A percentile compares a stretch with the other conserved stretches of the same genome.
Conservation (phyloP, 92 coral and sea anemone genomes). For the Nematostella vectensis region DNA sequence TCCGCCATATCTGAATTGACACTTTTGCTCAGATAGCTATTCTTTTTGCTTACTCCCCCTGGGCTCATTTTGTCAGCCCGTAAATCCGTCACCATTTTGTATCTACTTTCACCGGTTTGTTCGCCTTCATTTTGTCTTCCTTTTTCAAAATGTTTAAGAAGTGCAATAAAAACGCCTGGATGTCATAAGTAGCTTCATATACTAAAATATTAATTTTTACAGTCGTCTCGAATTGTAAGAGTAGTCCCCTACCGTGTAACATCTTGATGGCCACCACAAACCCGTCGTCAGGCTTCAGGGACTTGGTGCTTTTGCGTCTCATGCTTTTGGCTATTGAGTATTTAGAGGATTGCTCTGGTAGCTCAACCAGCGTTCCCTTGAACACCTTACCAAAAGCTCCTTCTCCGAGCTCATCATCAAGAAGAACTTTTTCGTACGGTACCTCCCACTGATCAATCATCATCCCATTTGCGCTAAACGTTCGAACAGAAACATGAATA, state of each 20-base stretch:
- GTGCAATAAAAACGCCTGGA: too few relatives aligned
- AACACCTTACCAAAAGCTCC: conserved; percentile 88
- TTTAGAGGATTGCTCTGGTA: conserved; percentile 10
- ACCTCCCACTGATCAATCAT: conserved; percentile 77
- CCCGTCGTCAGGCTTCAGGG: conserved; percentile 10
- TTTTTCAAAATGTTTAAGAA: too few relatives aligned
- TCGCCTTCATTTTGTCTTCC: neutral
- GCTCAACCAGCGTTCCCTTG: conserved; percentile 35
- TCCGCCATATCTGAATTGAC: conserved; percentile 48
- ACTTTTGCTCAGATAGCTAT: too few relatives aligned
- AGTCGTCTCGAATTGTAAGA: too few relatives aligned
- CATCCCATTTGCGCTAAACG: conserved; percentile 40
- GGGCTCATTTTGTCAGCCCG: too few relatives aligned
- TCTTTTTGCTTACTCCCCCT: too few relatives aligned
- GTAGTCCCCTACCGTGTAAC: conserved; percentile 54
- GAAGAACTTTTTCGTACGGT: conserved; percentile 19
- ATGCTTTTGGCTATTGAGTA: conserved; percentile 11
- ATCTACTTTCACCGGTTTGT: neutral
- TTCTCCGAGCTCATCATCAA: conserved; percentile 59
- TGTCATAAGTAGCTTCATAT: too few relatives aligned
- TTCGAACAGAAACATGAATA: neutral
- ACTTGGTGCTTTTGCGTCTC: conserved; percentile 19
- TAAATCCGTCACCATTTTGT: too few relatives aligned
- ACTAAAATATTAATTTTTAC: too few relatives aligned
- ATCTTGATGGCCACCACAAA: conserved; percentile 48